Conservation (phyloP, 1,140 invertebrate species). For the Thalassaphorura encarpata region DNA sequence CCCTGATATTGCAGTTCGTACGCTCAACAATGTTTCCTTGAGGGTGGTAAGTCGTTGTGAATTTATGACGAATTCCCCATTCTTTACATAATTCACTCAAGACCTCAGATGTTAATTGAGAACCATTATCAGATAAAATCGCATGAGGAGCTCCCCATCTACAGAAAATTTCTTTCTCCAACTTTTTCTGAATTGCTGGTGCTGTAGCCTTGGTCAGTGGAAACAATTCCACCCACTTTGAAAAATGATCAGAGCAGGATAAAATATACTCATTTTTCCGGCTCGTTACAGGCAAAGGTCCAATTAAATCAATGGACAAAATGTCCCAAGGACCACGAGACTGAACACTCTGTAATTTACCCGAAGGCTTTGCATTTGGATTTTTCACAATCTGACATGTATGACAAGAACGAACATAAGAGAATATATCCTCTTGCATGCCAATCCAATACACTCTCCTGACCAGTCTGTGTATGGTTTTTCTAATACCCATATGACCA, state of each 20-base stretch:
- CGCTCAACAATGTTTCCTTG: conserved; percentile 39
- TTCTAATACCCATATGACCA: conserved; percentile 16
- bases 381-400: conserved; percentile 10
- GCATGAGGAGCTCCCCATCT: conserved; percentile 30
- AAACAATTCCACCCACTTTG: conserved; percentile 31
- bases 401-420: conserved; percentile 3
- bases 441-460: conserved; percentile 7
- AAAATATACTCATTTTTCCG: conserved; percentile 17
- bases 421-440: conserved; percentile 16
- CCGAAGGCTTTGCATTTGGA: conserved; percentile 1
- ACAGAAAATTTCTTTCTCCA: conserved; percentile 32
- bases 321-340: background rate
- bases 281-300: conserved; percentile 28
- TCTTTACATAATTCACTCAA: conserved; percentile 8
- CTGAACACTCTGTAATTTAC: background rate
- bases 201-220: conserved; percentile 16
- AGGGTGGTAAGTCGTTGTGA: conserved; percentile 37
- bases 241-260: conserved; percentile 30
- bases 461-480: conserved; percentile 2
- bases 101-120: conserved; percentile 23
- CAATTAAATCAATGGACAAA: conserved; percentile 16
- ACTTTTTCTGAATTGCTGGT: conserved; percentile 14
- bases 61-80: conserved; percentile 21
- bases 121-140: conserved; percentile 33
- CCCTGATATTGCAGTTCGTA: conserved; percentile 39